Evolutionary conservation across 2,797 vertebrate species (phyloP).

Genomic region (Anabacerthia variegaticeps): DNA sequence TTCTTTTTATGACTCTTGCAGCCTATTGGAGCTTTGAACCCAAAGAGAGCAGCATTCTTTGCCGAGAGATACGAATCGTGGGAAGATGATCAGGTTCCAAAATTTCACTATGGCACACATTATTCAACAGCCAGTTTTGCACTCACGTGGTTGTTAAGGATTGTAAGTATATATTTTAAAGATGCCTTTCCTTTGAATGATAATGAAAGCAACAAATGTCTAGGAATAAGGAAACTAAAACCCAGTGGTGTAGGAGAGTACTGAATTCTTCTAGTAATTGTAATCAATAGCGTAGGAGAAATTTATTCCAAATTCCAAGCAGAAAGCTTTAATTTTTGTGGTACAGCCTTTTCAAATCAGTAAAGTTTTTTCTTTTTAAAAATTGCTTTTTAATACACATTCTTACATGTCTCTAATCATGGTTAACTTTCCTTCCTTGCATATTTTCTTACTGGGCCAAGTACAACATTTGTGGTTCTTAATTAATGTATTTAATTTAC

Average conservation of each 20-base stretch:
- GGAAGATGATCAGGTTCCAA: constrained; percentile 97
- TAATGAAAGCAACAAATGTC: background rate
- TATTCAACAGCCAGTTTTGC: constrained; percentile 97
- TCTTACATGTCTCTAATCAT: background rate
- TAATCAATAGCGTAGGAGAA: background rate
- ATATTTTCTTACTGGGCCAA: background rate
- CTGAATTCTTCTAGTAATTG: background rate
- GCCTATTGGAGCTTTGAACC: constrained; percentile 96
- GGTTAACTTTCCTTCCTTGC: background rate
- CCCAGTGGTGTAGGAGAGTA: background rate
- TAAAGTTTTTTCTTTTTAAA: background rate
- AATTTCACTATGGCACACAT: constrained; percentile 98
- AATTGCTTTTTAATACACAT: background rate
- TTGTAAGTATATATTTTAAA: constrained; percentile 81
- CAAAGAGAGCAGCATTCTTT: constrained; percentile 95
- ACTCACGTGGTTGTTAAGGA: constrained; percentile 92
- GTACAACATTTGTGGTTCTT: background rate
- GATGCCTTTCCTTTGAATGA: background rate
- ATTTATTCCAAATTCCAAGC: background rate
- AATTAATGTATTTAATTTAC: constrained; percentile 22
- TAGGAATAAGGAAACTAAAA: background rate
- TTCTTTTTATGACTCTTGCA: constrained; percentile 54
- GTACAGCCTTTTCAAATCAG: background rate
- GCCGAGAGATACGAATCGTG: constrained; percentile 92
- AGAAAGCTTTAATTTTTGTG: background rate